Conservation (phyloP, 2,888 invertebrate species). For the Schizaphis graminum region DNA sequence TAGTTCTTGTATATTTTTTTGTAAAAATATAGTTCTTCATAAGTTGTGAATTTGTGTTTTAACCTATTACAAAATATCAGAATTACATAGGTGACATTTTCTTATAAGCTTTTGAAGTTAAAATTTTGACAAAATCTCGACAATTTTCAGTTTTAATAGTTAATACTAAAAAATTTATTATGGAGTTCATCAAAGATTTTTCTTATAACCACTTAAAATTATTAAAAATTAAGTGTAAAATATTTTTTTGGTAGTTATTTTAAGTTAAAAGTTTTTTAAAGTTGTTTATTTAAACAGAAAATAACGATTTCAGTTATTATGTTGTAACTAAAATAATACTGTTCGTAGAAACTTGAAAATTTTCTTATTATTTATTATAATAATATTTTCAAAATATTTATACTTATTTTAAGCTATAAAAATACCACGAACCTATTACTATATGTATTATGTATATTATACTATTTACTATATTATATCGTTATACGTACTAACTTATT, state of each 20-base stretch:
- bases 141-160: not conserved
- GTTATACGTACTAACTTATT: not conserved
- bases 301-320: not conserved
- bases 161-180: not conserved
- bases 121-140: not conserved
- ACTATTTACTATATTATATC: not conserved
- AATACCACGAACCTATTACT: not conserved
- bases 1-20: too few species aligned
- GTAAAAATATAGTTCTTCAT: too few species aligned
- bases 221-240: not conserved
- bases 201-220: not conserved
- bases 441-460: too few species aligned
- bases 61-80: too few species aligned
- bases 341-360: not conserved
- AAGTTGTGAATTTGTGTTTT: too few species aligned
- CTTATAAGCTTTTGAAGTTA: not conserved
- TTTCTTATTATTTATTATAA: not conserved
- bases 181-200: not conserved
- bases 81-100: too few species aligned
- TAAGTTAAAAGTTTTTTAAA: not conserved
- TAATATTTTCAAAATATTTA: not conserved
- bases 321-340: not conserved
- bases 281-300: not conserved
- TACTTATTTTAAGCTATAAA: not conserved
- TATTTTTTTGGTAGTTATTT: not conserved